Evolutionary conservation across 2,797 vertebrate genomes (phyloP).

Genomic region (Acanthurus leucopareius): DNA sequence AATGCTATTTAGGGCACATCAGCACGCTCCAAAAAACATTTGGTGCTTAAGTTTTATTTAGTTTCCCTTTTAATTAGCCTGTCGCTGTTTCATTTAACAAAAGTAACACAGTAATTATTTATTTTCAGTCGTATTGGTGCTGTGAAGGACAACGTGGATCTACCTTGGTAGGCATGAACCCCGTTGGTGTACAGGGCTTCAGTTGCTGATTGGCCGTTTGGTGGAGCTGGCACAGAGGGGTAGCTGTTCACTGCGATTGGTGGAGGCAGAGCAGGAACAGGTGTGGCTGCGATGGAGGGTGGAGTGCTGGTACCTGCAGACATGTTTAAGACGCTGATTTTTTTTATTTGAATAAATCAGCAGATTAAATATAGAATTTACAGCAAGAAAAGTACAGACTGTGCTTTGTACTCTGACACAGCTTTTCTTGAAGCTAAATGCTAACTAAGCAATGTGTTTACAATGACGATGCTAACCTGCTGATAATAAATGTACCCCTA

Average conservation of each 20-base stretch:
- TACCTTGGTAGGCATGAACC: constrained; percentile 94
- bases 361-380: too few relatives aligned
- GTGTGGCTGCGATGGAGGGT: constrained; percentile 91
- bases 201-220: constrained; percentile 89
- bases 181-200: constrained; percentile 93
- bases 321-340: neutral
- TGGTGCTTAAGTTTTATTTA: constrained; percentile 2
- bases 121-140: neutral
- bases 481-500: constrained; percentile 8
- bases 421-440: neutral
- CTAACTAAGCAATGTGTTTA: neutral
- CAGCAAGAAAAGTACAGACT: too few relatives aligned
- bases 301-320: constrained; percentile 93
- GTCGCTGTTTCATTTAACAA: constrained; percentile 10
- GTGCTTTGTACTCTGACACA: too few relatives aligned
- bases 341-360: neutral
- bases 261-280: constrained; percentile 90
- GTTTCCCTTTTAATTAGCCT: constrained; percentile 40
- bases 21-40: constrained; percentile 57
- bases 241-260: constrained; percentile 93
- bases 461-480: neutral
- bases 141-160: constrained; percentile 47
- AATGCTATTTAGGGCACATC: constrained; percentile 56
- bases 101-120: neutral
- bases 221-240: constrained; percentile 87